Evolutionary conservation across 2,113 vertebrate genomes (phyloP).

Genomic region (Coturnix japonica): DNA sequence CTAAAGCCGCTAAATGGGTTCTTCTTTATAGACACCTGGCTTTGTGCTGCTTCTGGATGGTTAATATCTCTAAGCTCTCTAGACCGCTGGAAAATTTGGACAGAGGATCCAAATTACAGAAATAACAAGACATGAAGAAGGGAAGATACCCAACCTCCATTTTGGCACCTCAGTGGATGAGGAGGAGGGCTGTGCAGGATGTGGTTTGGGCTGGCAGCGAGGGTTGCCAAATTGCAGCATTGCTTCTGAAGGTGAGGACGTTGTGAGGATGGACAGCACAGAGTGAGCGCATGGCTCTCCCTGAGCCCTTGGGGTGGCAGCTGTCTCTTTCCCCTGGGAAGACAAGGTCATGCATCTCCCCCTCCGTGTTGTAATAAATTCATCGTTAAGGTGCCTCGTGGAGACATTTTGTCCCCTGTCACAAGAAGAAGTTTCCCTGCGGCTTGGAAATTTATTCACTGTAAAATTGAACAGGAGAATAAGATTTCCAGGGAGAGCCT

Average conservation of each 20-base stretch:
- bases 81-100: neutral
- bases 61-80: neutral
- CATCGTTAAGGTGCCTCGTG: neutral
- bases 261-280: neutral
- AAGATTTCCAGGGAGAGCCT: slow-evolving; percentile 33
- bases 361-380: neutral
- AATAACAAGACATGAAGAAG: neutral
- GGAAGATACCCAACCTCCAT: neutral
- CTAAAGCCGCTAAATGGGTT: neutral
- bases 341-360: neutral
- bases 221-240: neutral
- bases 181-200: neutral
- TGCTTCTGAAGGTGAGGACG: neutral
- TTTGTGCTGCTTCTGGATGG: neutral
- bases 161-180: neutral
- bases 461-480: slow-evolving; percentile 47
- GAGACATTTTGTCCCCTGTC: neutral
- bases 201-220: neutral
- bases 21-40: neutral
- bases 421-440: slow-evolving; percentile 5
- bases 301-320: fast-evolving
- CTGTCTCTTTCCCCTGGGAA: neutral
- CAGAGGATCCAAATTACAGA: neutral
- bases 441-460: slow-evolving; percentile 48
- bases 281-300: neutral